A percentile compares a stretch with the other conserved stretches of the same genome.
These are phyloP conservation scores for Onychostoma macrolepis DNA, from an alignment of 2,113 vertebrate species.

Conservation along the genomic window DNA sequence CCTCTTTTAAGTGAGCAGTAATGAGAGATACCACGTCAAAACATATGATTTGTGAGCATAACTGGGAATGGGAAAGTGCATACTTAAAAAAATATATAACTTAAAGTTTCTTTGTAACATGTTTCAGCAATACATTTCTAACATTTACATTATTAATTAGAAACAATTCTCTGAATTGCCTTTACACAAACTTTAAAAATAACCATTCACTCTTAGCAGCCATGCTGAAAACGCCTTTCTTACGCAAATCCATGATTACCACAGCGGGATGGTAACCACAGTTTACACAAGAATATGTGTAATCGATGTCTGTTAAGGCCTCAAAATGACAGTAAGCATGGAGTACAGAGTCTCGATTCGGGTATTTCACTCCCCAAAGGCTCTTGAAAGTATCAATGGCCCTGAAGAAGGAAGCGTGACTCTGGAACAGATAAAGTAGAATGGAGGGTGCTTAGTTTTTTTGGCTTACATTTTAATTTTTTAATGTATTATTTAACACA, in stretches of 20 bases:
- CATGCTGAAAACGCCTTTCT: neutral
- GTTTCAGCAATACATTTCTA: too few species aligned
- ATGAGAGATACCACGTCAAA: neutral
- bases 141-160: too few species aligned
- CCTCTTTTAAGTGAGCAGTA: conserved; percentile 6
- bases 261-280: neutral
- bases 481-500: too few species aligned
- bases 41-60: neutral
- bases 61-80: neutral
- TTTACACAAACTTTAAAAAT: too few species aligned
- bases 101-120: too few species aligned
- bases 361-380: neutral
- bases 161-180: too few species aligned
- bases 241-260: neutral
- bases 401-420: neutral
- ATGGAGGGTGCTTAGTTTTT: too few species aligned
- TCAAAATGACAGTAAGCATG: neutral
- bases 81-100: too few species aligned
- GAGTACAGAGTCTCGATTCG: neutral
- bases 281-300: neutral
- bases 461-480: too few species aligned
- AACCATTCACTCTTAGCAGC: neutral
- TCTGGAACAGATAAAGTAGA: neutral
- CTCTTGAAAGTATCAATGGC: neutral
- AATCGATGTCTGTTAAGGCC: neutral